These are phyloP conservation scores for Acromyrmex echinatior DNA, from an alignment of 1,140 invertebrate species.

Conservation along the genomic window DNA sequence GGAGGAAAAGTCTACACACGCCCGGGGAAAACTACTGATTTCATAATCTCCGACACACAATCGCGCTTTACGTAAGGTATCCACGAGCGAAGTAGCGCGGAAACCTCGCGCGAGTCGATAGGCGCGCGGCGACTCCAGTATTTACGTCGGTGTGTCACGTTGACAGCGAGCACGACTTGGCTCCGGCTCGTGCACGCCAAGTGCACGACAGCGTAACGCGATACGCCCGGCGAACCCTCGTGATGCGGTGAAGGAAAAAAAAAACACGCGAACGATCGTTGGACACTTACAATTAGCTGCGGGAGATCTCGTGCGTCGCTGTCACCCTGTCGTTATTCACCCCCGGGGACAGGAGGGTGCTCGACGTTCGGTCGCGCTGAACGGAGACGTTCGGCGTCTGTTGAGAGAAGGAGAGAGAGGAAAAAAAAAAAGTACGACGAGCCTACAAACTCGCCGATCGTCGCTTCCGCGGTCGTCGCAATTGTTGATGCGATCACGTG, in stretches of 20 bases:
- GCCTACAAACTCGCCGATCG: slow-evolving; percentile 3
- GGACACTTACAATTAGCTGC: slow-evolving; percentile 38
- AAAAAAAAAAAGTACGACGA: not conserved
- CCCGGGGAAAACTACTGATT: not conserved
- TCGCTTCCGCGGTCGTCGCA: slow-evolving; percentile 52
- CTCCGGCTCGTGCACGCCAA: not conserved
- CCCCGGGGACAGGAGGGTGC: slow-evolving; percentile 52
- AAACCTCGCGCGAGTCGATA: slow-evolving; percentile 17
- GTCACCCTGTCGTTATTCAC: slow-evolving; percentile 64
- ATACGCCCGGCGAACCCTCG: not conserved
- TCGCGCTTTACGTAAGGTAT: slow-evolving; percentile 30
- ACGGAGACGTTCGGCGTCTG: not conserved
- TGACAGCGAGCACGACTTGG: slow-evolving; percentile 17
- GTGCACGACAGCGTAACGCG: not conserved
- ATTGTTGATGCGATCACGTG: slow-evolving; percentile 41
- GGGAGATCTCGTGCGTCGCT: slow-evolving; percentile 49
- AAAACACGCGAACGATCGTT: not conserved
- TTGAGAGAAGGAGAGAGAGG: too few species aligned
- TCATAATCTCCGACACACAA: not conserved
- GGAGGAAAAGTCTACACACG: not conserved
- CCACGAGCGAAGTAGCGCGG: slow-evolving; percentile 2
- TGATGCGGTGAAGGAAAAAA: not conserved
- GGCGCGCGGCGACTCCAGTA: slow-evolving; percentile 8
- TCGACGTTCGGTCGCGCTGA: slow-evolving; percentile 23
- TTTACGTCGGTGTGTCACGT: slow-evolving; percentile 54